Evolutionary conservation across 2,888 invertebrate genomes (phyloP).

Genomic region (Pandemis corylana): DNA sequence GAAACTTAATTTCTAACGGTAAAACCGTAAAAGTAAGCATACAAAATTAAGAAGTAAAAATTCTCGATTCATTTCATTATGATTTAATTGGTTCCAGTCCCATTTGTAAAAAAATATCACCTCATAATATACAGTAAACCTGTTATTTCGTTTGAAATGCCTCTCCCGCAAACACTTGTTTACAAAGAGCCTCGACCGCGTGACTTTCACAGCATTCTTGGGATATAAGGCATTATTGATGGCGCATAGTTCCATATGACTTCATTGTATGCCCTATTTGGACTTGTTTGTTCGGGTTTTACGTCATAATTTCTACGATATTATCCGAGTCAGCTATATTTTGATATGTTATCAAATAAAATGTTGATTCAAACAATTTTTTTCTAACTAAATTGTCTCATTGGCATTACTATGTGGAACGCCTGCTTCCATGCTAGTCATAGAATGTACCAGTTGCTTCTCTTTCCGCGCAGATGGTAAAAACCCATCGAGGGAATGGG

Average conservation of each 20-base stretch:
- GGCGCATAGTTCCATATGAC: slow-evolving; percentile 13
- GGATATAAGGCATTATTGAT: slow-evolving; percentile 34
- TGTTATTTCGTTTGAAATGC: slow-evolving; percentile 8
- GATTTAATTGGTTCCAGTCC: neutral
- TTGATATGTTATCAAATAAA: neutral
- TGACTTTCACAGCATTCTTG: slow-evolving; percentile 24
- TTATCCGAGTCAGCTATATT: too few species aligned
- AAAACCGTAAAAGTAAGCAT: too few species aligned
- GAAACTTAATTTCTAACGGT: too few species aligned
- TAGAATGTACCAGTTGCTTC: too few species aligned
- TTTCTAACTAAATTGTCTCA: neutral
- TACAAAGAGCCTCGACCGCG: slow-evolving; percentile 13
- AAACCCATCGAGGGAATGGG: too few species aligned
- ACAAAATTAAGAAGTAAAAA: too few species aligned
- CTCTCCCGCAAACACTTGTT: slow-evolving; percentile 24
- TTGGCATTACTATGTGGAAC: too few species aligned
- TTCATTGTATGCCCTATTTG: slow-evolving; percentile 23
- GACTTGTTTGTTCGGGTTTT: slow-evolving; percentile 12
- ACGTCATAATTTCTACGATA: slow-evolving; percentile 9
- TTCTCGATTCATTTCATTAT: too few species aligned
- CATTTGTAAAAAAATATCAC: neutral
- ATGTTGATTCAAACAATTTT: neutral
- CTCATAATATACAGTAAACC: neutral
- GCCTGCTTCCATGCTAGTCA: too few species aligned
- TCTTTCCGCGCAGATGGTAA: too few species aligned